Base-by-base conservation (phyloP, 2,797 vertebrate genomes). In the Zalophus californianus region DNA sequence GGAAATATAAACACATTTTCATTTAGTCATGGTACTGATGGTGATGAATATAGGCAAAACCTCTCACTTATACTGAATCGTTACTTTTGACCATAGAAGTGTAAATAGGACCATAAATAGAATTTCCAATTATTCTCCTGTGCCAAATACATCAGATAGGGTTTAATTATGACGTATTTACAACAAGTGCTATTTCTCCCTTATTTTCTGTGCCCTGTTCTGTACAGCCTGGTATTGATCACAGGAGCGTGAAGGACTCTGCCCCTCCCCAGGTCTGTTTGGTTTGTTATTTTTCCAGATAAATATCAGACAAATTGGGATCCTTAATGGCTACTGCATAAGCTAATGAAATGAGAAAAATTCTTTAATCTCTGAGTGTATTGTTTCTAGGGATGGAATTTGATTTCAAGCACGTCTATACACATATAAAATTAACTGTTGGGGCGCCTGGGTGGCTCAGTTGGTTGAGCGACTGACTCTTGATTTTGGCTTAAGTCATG, bases 81-180 rank as follows among this genome's bases (percentile, higher is more conserved):
- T 96, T 89, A 92, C 96, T 96, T 96, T 94, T 96, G 89, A 96
- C 68, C 92, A 89, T 95, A 93, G 29, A 86, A 68, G 38, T 88
- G 3, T 94, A 97, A 97, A 96, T 91, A 91, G 27, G 52, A 86
- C 27, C 48, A 66, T 94, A 94, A 98, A 83, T 97, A 93, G 86
- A 96, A 95, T 90, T 93, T 92, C 60, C 80, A 95, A 95, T 97
- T 94, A 95, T 93, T 96, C 4, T 32, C 50, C n/a, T 83, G 83
- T 75, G 66, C 66, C 77, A 97, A 90, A 96, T 96, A 66, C 25
- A 75, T 91, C 80, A 96, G 44, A 89, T 86, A 89, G 62, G 70
- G 48, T 50, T 94, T 96, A 97, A 89, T 96, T 78, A 90, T 86
- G 88, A 80, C 44, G 44, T 93, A 90, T 97, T 95, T 92, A 83